phyloP scores from a whole-genome alignment of 2,888 invertebrate genomes.

The Perizoma affinitatum region DNA sequence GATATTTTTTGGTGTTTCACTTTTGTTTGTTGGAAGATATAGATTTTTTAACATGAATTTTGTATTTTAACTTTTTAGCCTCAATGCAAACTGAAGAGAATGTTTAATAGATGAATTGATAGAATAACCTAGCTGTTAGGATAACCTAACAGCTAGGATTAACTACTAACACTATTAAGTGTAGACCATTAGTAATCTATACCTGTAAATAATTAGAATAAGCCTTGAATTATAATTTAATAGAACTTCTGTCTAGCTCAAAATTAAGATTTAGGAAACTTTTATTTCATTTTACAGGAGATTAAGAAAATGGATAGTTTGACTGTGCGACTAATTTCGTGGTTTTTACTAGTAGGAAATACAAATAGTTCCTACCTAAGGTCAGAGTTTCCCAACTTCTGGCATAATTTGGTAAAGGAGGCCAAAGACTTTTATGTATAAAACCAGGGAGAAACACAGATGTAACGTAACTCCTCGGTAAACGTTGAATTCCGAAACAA shows the following conservation, averaged over 20 bases:
- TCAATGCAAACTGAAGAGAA: not conserved
- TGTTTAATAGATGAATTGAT: not conserved
- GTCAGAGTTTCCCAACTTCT: conserved; percentile 45
- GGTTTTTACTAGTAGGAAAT: conserved; percentile 47
- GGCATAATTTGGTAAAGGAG: conserved; percentile 9
- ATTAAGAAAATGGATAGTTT: conserved; percentile 3
- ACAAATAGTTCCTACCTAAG: conserved; percentile 41
- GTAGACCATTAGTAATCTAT: not conserved
- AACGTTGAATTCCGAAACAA: conserved; percentile 72
- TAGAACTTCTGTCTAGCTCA: not conserved
- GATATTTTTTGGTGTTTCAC: conserved; percentile 22
- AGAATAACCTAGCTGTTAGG: not conserved
- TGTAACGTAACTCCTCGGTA: conserved; percentile 66
- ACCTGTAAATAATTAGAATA: not conserved
- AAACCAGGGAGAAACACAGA: conserved; percentile 37
- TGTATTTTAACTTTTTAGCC: not conserved
- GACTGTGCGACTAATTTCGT: not conserved
- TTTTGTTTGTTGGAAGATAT: conserved; percentile 6
- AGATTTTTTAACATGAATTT: not conserved
- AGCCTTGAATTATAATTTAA: not conserved
- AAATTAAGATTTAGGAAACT: not conserved
- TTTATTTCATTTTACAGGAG: not conserved
- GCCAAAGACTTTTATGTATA: conserved; percentile 25
- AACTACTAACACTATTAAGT: not conserved
- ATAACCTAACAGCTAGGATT: too few relatives aligned